Conservation (phyloP, 2,797 vertebrate genomes). For the Cossypha dichroa region DNA sequence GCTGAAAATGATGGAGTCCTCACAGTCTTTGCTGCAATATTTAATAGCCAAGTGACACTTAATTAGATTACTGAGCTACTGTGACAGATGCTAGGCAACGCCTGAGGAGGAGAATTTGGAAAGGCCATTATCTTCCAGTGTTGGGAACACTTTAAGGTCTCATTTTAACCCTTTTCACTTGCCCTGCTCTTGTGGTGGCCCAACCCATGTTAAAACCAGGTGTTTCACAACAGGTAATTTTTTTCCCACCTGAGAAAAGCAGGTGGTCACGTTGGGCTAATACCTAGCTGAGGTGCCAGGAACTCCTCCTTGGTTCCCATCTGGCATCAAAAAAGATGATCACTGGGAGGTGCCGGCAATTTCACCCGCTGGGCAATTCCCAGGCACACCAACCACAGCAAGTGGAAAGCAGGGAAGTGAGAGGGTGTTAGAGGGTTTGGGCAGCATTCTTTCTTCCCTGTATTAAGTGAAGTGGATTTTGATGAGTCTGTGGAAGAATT, state of each 20-base stretch:
- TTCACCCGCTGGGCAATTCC: neutral
- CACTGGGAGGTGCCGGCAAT: neutral
- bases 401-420: constrained; percentile 14
- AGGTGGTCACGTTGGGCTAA: neutral
- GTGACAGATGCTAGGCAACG: constrained; percentile 54
- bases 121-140: constrained; percentile 28
- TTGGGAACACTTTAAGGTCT: neutral
- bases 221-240: neutral
- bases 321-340: constrained; percentile 12
- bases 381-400: neutral
- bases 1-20: constrained; percentile 46
- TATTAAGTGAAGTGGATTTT: constrained; percentile 34
- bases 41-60: constrained; percentile 32
- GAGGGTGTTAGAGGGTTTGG: constrained; percentile 9
- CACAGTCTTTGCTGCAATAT: constrained; percentile 14
- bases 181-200: neutral
- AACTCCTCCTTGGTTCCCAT: neutral
- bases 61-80: constrained; percentile 34
- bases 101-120: constrained; percentile 23
- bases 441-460: neutral
- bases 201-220: neutral
- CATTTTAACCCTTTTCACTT: constrained; percentile 35
- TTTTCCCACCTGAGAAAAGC: neutral
- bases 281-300: neutral
- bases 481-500: neutral